Conservation (phyloP, 2,797 vertebrate species). For the Chelon labrosus region DNA sequence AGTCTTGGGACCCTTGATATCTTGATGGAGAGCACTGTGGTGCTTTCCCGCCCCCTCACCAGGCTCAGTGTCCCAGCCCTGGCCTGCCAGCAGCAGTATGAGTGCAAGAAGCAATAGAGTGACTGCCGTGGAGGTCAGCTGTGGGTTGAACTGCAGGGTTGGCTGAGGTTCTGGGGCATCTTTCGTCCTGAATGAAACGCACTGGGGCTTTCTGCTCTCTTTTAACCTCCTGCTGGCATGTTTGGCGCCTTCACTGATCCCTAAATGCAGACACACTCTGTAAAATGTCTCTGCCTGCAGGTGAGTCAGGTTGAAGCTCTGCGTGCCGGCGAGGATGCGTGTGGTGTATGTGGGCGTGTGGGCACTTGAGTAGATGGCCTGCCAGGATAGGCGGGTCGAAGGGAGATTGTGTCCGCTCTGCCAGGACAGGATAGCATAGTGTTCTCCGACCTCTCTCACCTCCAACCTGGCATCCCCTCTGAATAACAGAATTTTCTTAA, state of each 20-base stretch:
- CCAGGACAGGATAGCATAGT: conserved; percentile 91
- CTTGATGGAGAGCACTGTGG: conserved; percentile 59
- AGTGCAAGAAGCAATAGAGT: conserved; percentile 80
- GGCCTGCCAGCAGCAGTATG: conserved; percentile 82
- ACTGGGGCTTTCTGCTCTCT: conserved; percentile 73
- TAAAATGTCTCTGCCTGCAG: conserved; percentile 92
- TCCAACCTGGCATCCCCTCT: conserved; percentile 56
- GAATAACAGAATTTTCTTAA: conserved; percentile 43
- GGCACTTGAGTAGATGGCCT: conserved; percentile 75
- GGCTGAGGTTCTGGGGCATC: conserved; percentile 71
- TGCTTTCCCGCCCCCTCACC: conserved; percentile 61
- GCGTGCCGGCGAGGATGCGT: conserved; percentile 90
- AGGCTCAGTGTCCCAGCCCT: conserved; percentile 71
- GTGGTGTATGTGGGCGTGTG: conserved; percentile 78
- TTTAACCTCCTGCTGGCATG: conserved; percentile 47
- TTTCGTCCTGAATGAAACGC: conserved; percentile 91
- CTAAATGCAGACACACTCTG: conserved; percentile 90
- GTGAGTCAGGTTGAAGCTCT: conserved; percentile 93
- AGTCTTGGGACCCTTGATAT: conserved; percentile 68
- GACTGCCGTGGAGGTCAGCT: conserved; percentile 76
- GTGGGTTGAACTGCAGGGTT: conserved; percentile 67
- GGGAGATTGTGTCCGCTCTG: conserved; percentile 87
- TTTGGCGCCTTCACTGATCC: conserved; percentile 79
- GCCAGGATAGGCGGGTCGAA: conserved; percentile 93
- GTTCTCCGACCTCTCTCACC: conserved; percentile 86